Percentiles rank a stretch among this genome's conserved stretches.
Evolutionary conservation across 2,888 invertebrate genomes (phyloP).

Genomic region (Scaptomyza parva): DNA sequence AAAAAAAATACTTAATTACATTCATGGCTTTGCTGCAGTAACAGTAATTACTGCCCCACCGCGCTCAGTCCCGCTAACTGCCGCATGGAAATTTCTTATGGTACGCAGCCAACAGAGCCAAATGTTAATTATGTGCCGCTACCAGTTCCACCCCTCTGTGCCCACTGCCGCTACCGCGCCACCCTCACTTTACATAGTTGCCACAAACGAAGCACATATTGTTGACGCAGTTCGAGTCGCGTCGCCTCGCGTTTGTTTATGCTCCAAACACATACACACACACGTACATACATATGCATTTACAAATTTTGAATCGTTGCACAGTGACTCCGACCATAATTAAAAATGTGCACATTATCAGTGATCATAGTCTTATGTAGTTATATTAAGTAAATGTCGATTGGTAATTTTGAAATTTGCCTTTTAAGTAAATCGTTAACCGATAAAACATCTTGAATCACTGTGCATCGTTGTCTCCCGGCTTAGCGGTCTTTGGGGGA

Average conservation of each 20-base stretch:
- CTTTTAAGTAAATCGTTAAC: neutral
- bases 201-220: constrained; percentile 41
- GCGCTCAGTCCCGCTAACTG: constrained; percentile 28
- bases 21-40: constrained; percentile 49
- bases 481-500: constrained; percentile 6
- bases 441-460: constrained; percentile 10
- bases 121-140: constrained; percentile 73
- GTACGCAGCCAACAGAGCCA: constrained; percentile 68
- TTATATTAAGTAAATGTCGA: neutral
- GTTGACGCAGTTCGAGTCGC: constrained; percentile 48
- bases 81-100: constrained; percentile 60
- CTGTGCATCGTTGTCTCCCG: constrained; percentile 26
- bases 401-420: neutral
- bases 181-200: constrained; percentile 37
- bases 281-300: constrained; percentile 7
- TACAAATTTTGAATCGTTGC: constrained; percentile 38
- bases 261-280: constrained; percentile 23
- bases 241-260: constrained; percentile 49
- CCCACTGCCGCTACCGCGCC: neutral
- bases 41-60: constrained; percentile 44
- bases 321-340: constrained; percentile 27
- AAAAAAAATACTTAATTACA: constrained; percentile 39
- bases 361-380: neutral
- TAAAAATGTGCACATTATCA: neutral
- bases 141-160: constrained; percentile 13